phyloP scores from a whole-genome alignment of 2,888 invertebrate genomes.

The Mesodorylaimus sp. region DNA sequence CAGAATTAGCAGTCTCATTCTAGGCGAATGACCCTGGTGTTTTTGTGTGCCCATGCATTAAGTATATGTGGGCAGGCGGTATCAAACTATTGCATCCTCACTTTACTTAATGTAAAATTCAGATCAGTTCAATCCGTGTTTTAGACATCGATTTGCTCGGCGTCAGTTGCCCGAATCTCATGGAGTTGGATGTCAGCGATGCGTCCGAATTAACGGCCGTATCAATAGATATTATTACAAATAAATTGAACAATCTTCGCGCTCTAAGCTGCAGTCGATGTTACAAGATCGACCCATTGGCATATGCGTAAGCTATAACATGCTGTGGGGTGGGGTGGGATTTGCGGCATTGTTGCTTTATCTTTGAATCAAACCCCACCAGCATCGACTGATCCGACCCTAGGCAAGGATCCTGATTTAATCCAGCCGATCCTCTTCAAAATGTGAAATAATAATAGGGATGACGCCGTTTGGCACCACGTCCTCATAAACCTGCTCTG shows the following conservation, averaged over 20 bases:
- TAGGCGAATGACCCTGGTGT: not conserved
- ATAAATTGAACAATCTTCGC: slow-evolving; percentile 40
- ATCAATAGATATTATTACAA: slow-evolving; percentile 42
- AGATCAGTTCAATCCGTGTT: slow-evolving; percentile 16
- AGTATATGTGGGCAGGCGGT: no score
- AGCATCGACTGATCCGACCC: no score
- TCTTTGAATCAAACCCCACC: slow-evolving; percentile 7
- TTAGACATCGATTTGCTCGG: slow-evolving; percentile 51
- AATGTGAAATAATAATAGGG: no score
- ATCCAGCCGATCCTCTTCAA: no score
- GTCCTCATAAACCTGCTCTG: no score
- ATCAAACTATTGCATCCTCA: no score
- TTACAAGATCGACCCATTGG: slow-evolving; percentile 50
- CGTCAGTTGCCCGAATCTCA: slow-evolving; percentile 47
- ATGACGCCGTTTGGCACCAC: no score
- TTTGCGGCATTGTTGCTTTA: not conserved
- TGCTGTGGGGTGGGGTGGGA: not conserved
- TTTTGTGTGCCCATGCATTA: not conserved
- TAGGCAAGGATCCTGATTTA: no score
- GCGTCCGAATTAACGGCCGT: slow-evolving; percentile 50
- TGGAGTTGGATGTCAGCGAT: slow-evolving; percentile 73
- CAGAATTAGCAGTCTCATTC: no score
- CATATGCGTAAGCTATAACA: slow-evolving; percentile 46
- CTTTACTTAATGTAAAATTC: no score
- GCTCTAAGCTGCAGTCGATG: slow-evolving; percentile 47